These are phyloP conservation scores for Pipra filicauda DNA, from an alignment of 2,113 vertebrate species.

Conservation along the genomic window DNA sequence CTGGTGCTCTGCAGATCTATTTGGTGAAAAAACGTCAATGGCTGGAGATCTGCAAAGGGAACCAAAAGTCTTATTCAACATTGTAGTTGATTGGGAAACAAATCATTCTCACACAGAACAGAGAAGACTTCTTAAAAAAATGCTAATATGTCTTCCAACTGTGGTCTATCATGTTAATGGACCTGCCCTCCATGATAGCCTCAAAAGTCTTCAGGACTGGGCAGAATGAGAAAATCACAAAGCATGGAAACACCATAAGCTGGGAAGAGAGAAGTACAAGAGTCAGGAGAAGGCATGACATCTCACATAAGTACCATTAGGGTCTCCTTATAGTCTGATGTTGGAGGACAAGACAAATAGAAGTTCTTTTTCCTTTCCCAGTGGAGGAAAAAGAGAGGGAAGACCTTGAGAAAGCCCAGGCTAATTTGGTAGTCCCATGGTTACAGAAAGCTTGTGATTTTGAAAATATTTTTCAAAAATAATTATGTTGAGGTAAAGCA, in stretches of 20 bases:
- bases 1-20: background rate
- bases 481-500: conserved; percentile 66
- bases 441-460: background rate
- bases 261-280: background rate
- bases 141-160: rapidly evolving
- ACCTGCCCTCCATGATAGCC: background rate
- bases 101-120: background rate
- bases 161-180: background rate
- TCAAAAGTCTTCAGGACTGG: background rate
- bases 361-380: background rate
- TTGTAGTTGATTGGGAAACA: background rate
- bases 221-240: background rate
- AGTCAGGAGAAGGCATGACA: background rate
- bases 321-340: background rate
- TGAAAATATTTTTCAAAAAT: conserved; percentile 62
- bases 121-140: background rate
- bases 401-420: background rate
- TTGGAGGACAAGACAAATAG: background rate
- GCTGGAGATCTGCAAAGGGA: background rate
- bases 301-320: background rate
- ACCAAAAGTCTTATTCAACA: background rate
- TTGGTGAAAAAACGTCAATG: background rate
- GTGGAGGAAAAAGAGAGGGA: background rate
- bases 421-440: background rate
- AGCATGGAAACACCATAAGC: background rate